Evolutionary conservation across 2,888 invertebrate species (phyloP).

Genomic region (Synergus itoensis): DNA sequence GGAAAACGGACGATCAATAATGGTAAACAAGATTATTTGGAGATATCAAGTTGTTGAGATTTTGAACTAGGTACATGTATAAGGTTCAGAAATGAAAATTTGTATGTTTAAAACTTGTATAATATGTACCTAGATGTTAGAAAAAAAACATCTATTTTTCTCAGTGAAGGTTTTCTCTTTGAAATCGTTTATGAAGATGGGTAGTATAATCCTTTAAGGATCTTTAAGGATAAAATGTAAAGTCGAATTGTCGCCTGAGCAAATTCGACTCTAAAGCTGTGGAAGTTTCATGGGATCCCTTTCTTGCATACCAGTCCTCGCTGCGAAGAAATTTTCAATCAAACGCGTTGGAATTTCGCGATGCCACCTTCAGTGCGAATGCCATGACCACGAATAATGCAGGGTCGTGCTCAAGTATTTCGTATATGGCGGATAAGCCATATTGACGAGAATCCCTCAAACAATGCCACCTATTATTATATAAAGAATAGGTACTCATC

Average conservation of each 20-base stretch:
- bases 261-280: constrained; percentile 31
- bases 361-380: constrained; percentile 67
- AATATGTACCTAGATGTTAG: too few species aligned
- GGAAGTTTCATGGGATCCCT: constrained; percentile 27
- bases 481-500: constrained; percentile 6
- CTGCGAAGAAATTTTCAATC: constrained; percentile 77
- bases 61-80: not conserved
- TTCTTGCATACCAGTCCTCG: constrained; percentile 64
- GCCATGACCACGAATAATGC: constrained; percentile 73
- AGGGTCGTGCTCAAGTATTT: constrained; percentile 62
- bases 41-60: not conserved
- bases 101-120: too few species aligned
- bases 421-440: constrained; percentile 45
- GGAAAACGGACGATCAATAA: not conserved
- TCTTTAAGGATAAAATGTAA: not conserved
- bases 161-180: not conserved
- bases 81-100: not conserved
- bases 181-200: not conserved
- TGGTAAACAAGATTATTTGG: not conserved
- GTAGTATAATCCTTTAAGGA: not conserved
- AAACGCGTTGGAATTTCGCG: constrained; percentile 74
- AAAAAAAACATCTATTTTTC: too few species aligned
- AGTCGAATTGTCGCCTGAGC: not conserved
- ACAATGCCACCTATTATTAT: not conserved
- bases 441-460: constrained; percentile 20